Conservation (phyloP, 2,113 vertebrate genomes). For the Lepisosteus oculatus region DNA sequence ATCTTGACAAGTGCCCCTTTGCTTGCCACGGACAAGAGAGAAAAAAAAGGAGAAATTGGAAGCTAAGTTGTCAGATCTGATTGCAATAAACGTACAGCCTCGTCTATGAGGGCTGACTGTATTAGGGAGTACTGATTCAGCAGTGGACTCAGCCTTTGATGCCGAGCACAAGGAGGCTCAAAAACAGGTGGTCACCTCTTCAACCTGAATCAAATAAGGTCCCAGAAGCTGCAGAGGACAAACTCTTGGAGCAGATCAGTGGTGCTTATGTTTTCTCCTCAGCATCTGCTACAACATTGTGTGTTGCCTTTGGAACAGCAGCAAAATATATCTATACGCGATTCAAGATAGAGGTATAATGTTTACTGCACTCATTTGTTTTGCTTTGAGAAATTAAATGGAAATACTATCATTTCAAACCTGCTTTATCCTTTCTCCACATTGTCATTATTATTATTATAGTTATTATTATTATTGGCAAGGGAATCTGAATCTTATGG, state of each 20-base stretch:
- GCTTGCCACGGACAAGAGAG: constrained; percentile 40
- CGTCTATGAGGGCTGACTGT: constrained; percentile 34
- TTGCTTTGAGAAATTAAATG: no score
- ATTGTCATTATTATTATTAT: no score
- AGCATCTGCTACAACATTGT: not conserved
- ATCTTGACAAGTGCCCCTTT: constrained; percentile 60
- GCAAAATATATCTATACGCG: not conserved
- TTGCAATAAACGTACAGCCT: constrained; percentile 33
- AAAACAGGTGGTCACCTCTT: constrained; percentile 69
- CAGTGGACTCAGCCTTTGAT: constrained; percentile 52
- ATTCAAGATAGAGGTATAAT: no score
- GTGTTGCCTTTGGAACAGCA: not conserved
- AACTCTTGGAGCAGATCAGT: constrained; percentile 10
- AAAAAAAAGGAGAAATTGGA: constrained; percentile 1
- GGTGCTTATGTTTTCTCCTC: not conserved
- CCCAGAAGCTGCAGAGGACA: constrained; percentile 37
- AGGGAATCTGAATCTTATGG: no score
- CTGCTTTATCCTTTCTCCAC: no score
- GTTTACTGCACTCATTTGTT: no score
- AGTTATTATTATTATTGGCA: no score
- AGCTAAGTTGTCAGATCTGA: constrained; percentile 41
- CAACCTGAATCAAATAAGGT: constrained; percentile 46
- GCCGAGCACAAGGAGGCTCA: constrained; percentile 50
- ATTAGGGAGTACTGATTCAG: constrained; percentile 62
- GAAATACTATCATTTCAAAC: no score